Evolutionary conservation across 2,797 vertebrate species (phyloP).

Genomic region (Phoeniculus purpureus): DNA sequence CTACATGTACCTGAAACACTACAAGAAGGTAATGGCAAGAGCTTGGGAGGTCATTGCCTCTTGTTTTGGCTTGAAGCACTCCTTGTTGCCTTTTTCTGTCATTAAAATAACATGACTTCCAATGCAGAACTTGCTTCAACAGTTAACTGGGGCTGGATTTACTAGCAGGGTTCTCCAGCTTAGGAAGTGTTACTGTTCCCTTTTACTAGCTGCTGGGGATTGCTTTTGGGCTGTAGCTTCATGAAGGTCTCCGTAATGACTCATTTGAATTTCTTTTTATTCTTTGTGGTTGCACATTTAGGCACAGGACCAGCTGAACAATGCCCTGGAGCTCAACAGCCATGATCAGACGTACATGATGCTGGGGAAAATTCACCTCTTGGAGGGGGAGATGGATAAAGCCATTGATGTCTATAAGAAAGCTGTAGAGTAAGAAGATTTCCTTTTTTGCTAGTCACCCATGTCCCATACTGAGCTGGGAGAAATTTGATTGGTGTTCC

Average conservation of each 20-base stretch:
- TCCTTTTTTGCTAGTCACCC: background rate
- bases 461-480: background rate
- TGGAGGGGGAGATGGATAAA: constrained; percentile 87
- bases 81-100: background rate
- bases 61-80: background rate
- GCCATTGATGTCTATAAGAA: constrained; percentile 92
- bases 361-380: constrained; percentile 90
- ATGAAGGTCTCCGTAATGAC: background rate
- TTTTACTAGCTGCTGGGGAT: background rate
- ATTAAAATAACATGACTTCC: background rate
- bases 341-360: constrained; percentile 92
- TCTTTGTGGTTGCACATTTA: constrained; percentile 61
- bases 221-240: background rate
- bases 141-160: background rate
- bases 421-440: constrained; percentile 89
- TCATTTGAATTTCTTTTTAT: background rate
- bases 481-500: background rate
- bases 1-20: constrained; percentile 93
- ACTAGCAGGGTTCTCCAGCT: background rate
- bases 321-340: constrained; percentile 88
- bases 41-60: background rate
- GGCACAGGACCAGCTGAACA: constrained; percentile 91
- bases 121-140: background rate
- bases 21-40: constrained; percentile 84
- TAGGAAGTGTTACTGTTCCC: background rate